Evolutionary conservation across 2,113 vertebrate genomes (phyloP).

Genomic region (Solea solea): DNA sequence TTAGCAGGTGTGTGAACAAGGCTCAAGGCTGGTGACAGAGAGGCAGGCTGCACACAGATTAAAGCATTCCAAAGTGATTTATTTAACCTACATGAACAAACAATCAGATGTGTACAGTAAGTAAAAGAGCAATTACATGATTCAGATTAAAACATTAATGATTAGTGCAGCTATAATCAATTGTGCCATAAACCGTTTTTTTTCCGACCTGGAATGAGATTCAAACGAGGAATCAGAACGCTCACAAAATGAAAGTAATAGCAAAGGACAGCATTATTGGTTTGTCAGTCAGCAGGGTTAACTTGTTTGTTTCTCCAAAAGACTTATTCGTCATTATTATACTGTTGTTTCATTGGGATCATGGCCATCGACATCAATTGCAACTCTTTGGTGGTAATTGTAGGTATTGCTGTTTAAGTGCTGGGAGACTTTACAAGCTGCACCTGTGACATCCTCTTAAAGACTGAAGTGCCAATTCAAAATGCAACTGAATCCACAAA

Average conservation of each 20-base stretch:
- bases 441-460: constrained; percentile 44
- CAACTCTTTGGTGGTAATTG: not conserved
- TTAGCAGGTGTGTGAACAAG: too few relatives aligned
- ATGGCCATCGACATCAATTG: not conserved
- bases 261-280: not conserved
- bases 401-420: not conserved
- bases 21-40: too few relatives aligned
- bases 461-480: constrained; percentile 30
- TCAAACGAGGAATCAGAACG: not conserved
- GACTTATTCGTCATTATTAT: not conserved
- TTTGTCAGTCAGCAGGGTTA: too few relatives aligned
- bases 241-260: not conserved
- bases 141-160: too few relatives aligned
- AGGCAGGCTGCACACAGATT: too few relatives aligned
- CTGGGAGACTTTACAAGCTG: not conserved
- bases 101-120: too few relatives aligned
- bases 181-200: not conserved
- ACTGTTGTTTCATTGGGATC: not conserved
- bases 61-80: too few relatives aligned
- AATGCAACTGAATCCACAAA: constrained; percentile 36
- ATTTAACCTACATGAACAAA: too few relatives aligned
- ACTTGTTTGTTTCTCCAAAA: not conserved
- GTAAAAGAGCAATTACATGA: too few relatives aligned
- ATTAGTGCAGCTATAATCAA: not conserved
- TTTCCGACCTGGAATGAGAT: not conserved